Base-by-base conservation (phyloP, 1,140 invertebrate genomes). In the Nixonia krombeini region DNA sequence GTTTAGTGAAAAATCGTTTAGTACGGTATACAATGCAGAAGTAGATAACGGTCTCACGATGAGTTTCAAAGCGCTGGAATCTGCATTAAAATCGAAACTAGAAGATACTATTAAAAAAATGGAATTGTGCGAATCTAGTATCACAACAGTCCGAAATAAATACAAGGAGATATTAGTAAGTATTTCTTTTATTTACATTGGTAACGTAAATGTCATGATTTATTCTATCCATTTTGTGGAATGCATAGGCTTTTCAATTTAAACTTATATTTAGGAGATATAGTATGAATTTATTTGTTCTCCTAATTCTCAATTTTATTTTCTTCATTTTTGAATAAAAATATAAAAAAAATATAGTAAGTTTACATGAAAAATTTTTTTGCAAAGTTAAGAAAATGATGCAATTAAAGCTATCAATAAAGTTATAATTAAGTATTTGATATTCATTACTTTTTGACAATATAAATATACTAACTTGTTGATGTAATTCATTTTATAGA, bases 91-190 rank as follows among this genome's bases (percentile, higher is more conserved):
- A 53, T 40, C 38, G 8, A 44, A 71, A 57, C 44, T 78, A 7
- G 51, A 74, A 7, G 50, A 70, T 21, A 47, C 40, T n/a, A 52
- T n/a, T n/a, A 69, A 31, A 13, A 50, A 56, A 28, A 42, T 77
- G 1, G 26, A 71, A 44, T 13, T 64, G 1, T 45, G 74, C 18
- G 52, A 79, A 59, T 55, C 37, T 1, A 45, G 67, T n/a, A 44
- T 80, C 25, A 52, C 33, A 42, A 41, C 44, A n/a, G 52, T 72
- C 18, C 70, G 74, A 49, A 76, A 74, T 45, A 74, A 73, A 67
- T 70, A 77, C n/a, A 82, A 79, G 59, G 65, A 74, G 18, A 67
- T 71, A 41, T 47, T 67, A 23, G 80, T 82, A 74, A 73, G 65
- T 70, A 53, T 46, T 6, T 29, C n/a, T n/a, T n/a, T n/a, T 49